A percentile compares a stretch with the other conserved stretches of the same genome.
These are phyloP conservation scores for Agrypnia vestita DNA, from an alignment of 1,140 invertebrate genomes.

Conservation along the genomic window DNA sequence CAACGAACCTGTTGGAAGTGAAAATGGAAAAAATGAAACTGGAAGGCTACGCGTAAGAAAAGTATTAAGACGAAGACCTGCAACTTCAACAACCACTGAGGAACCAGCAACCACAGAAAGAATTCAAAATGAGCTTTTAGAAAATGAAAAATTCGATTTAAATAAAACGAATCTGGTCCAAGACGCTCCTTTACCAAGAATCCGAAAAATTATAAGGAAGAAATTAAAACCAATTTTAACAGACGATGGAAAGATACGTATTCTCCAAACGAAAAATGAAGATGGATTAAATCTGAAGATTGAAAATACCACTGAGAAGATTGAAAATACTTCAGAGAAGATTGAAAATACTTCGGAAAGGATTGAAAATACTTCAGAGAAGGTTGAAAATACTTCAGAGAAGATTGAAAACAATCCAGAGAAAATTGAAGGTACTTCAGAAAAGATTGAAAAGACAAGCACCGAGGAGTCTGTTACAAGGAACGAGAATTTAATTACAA, in stretches of 20 bases:
- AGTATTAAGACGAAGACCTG: constrained; percentile 66
- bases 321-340: background rate
- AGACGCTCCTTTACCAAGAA: constrained; percentile 62
- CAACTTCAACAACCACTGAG: constrained; percentile 62
- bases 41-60: constrained; percentile 63
- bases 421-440: no score
- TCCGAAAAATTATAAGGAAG: constrained; percentile 73
- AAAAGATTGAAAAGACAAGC: background rate
- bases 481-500: constrained; percentile 14
- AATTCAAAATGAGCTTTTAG: constrained; percentile 46
- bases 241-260: constrained; percentile 51
- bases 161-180: constrained; percentile 33
- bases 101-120: constrained; percentile 55
- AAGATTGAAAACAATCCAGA: background rate
- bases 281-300: background rate
- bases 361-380: background rate
- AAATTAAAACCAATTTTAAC: constrained; percentile 67
- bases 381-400: constrained; percentile 4
- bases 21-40: constrained; percentile 58
- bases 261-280: constrained; percentile 58
- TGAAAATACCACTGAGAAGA: no score
- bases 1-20: background rate
- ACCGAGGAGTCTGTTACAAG: constrained; percentile 23
- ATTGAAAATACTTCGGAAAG: background rate
- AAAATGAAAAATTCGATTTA: constrained; percentile 14